A percentile compares a stretch with the other conserved stretches of the same genome.
Conservation (phyloP, 2,888 invertebrate species). For the Furcula furcula region DNA sequence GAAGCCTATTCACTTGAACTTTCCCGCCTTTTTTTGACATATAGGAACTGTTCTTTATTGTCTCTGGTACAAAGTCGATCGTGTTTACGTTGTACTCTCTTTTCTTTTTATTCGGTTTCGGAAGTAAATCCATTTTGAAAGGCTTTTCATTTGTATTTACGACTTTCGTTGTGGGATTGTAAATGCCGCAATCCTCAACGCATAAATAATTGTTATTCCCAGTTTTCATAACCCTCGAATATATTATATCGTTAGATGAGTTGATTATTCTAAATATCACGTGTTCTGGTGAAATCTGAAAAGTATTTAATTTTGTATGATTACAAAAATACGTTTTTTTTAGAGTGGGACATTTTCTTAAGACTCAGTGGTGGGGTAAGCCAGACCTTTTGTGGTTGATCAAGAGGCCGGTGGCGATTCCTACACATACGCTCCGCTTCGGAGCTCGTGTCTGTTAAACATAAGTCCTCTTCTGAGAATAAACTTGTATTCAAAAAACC, state of each 20-base stretch:
- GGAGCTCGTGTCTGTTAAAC: too few species aligned
- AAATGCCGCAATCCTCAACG: constrained; percentile 43
- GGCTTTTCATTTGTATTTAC: constrained; percentile 34
- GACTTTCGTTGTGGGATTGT: constrained; percentile 31
- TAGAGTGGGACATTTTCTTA: too few species aligned
- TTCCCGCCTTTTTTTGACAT: constrained; percentile 1
- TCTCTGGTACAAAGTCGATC: constrained; percentile 3
- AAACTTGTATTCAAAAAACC: too few species aligned
- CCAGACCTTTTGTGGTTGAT: too few species aligned
- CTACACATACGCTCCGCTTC: too few species aligned
- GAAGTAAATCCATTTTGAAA: constrained; percentile 20
- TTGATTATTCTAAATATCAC: constrained; percentile 53
- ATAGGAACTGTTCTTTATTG: background rate
- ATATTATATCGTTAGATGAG: constrained; percentile 45
- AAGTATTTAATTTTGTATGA: too few species aligned
- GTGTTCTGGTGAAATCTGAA: constrained; percentile 45
- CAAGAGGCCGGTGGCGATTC: too few species aligned
- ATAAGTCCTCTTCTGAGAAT: too few species aligned
- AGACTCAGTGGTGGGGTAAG: too few species aligned
- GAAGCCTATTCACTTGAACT: too few species aligned
- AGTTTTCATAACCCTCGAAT: constrained; percentile 58
- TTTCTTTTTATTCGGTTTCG: constrained; percentile 7
- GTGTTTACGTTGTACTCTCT: constrained; percentile 12
- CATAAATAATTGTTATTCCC: constrained; percentile 47
- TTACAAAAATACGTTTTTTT: too few species aligned